A percentile compares a stretch with the other conserved stretches of the same genome.
These are phyloP conservation scores for Phalacrocorax carbo DNA, from an alignment of 2,113 vertebrate species.

Conservation along the genomic window DNA sequence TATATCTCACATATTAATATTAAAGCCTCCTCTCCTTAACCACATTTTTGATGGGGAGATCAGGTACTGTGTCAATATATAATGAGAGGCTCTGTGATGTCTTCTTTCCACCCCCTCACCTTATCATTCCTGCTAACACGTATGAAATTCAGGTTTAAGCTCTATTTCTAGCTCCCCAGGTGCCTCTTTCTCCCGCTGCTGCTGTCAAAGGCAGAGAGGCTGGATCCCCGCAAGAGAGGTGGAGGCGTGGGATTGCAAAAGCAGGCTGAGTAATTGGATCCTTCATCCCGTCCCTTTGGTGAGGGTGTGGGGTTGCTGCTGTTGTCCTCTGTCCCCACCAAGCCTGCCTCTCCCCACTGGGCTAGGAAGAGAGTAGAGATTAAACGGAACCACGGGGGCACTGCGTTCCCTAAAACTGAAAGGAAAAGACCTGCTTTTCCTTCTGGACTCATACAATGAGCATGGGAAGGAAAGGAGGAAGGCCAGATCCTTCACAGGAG, in stretches of 20 bases:
- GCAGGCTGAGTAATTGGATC: background rate
- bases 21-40: background rate
- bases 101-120: background rate
- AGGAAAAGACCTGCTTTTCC: background rate
- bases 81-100: background rate
- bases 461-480: background rate
- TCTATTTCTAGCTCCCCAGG: background rate
- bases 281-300: background rate
- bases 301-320: background rate
- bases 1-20: background rate
- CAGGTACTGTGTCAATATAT: background rate
- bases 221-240: background rate
- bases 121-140: background rate
- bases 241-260: background rate
- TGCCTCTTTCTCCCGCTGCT: background rate
- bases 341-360: background rate
- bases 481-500: background rate
- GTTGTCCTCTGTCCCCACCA: background rate
- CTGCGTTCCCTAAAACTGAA: background rate
- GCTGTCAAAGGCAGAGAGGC: background rate
- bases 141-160: background rate
- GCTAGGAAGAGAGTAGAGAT: background rate
- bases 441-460: background rate
- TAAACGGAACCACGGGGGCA: fast-evolving
- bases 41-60: background rate